Base-by-base conservation (phyloP, 2,113 vertebrate genomes). In the Amphilophus citrinellus region DNA sequence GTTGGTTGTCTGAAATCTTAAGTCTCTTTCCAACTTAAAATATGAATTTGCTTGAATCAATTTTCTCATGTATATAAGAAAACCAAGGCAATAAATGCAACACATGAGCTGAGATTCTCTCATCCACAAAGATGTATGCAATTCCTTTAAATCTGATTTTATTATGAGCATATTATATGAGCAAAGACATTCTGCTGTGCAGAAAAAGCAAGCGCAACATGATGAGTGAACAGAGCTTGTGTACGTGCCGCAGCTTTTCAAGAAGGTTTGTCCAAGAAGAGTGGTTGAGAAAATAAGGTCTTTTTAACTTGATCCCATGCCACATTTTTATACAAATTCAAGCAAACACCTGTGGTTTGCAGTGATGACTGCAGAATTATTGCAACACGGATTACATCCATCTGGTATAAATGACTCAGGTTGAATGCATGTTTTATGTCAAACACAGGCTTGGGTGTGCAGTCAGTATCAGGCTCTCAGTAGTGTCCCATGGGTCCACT, bases 391-490 rank as follows among this genome's bases (percentile, higher is more conserved):
- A 60, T 80, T 81, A 82, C 53, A 86, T 47, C 75, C 15, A 68
- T 68, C 37, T 59, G 57, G 32, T 77, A 53, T 80, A 75, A 85
- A 83, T 56, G 42, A 60, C 59, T 71, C 32, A 3, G 53, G 65
- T 57, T 81, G 77, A 79, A 76, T 60, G 35, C 3, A 35, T 14
- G 32, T 61, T 44, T 24, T 6, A 24, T 27, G 1, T 79, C 80
- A 56, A 75, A 79, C 56, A 56, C 59, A n/a, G 32, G 35, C 68
- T 32, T 77, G 80, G 42, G 81, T 73, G 82, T 47, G 47, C n/a
- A 14, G n/a, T 32, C 24, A 18, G 53, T 37, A 37, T 66, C 15
- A 42, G 62, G 37, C 82, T 83, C 71, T 88, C 83, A 63, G 79
- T 5, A 0, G 37, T 0, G 6, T 80, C 86, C 79, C 83, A 35